Conservation (phyloP, 2,888 invertebrate genomes). For the Leucophora obtusa region DNA sequence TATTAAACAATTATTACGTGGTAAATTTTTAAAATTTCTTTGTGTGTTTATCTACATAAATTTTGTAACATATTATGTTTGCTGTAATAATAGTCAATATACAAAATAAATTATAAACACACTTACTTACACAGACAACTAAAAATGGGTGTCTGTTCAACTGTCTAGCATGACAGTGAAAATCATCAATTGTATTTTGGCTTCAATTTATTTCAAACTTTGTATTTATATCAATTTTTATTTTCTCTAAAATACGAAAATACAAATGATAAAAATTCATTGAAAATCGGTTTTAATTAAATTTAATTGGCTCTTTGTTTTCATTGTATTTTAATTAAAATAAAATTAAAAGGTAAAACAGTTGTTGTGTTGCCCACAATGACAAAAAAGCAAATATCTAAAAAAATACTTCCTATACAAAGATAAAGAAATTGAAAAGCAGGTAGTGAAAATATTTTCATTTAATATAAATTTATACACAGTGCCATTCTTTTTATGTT, state of each 20-base stretch:
- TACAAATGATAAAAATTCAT: constrained; percentile 20
- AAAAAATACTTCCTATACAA: constrained; percentile 40
- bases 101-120: background rate
- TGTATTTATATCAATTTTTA: background rate
- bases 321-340: constrained; percentile 15
- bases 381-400: too few species aligned
- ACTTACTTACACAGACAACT: background rate
- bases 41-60: too few species aligned
- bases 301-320: background rate
- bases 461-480: constrained; percentile 8
- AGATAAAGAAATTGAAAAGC: constrained; percentile 40
- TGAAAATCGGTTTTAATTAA: constrained; percentile 11
- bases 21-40: too few species aligned
- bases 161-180: constrained; percentile 10
- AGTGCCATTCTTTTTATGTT: constrained; percentile 28
- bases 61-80: too few species aligned
- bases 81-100: too few species aligned
- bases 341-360: background rate
- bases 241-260: background rate
- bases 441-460: constrained; percentile 44
- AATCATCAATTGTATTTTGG: background rate
- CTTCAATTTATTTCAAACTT: background rate
- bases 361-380: background rate
- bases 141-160: constrained; percentile 2
- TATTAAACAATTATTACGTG: too few species aligned